Evolutionary conservation across 2,113 vertebrate species (phyloP).

Genomic region (Melanocharis versteri): DNA sequence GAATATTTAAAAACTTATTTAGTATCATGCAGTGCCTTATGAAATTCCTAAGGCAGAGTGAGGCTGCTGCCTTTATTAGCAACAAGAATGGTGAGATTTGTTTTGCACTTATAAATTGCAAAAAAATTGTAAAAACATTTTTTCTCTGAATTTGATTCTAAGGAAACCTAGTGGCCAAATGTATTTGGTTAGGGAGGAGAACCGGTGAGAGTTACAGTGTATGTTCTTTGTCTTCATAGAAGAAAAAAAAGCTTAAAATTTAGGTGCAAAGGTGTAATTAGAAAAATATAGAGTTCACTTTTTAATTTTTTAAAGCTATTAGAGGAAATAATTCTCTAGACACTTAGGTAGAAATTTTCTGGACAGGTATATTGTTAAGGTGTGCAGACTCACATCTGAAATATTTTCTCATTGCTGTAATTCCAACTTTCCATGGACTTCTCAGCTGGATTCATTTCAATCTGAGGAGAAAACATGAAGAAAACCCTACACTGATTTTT

Average conservation of each 20-base stretch:
- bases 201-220: neutral
- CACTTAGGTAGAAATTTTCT: neutral
- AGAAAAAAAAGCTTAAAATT: neutral
- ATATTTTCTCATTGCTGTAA: neutral
- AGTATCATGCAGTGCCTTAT: neutral
- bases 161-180: neutral
- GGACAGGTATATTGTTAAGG: neutral
- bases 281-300: neutral
- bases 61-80: neutral
- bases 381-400: neutral
- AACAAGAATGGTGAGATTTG: neutral
- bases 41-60: neutral
- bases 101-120: neutral
- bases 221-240: neutral
- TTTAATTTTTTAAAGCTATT: neutral
- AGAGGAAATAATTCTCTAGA: neutral
- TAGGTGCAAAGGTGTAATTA: neutral
- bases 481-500: neutral
- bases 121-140: neutral
- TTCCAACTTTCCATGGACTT: neutral
- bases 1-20: neutral
- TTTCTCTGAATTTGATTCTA: neutral
- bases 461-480: neutral
- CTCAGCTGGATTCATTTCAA: neutral
- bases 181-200: neutral